A percentile compares a stretch with the other conserved stretches of the same genome.
Conservation (phyloP, 2,113 vertebrate species). For the Pluvialis apricaria region DNA sequence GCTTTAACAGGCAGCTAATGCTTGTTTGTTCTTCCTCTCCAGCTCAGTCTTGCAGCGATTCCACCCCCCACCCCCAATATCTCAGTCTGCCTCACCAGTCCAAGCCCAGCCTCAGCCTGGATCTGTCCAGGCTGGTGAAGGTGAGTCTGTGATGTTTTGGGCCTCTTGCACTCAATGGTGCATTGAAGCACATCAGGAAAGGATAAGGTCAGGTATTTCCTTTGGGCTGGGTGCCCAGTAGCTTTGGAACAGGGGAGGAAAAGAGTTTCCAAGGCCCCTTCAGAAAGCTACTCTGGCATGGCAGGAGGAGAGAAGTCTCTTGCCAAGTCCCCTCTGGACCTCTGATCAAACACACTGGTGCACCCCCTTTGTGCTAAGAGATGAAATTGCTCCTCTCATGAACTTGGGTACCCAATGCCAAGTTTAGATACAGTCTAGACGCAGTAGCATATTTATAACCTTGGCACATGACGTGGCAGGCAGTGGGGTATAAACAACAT, state of each 20-base stretch:
- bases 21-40: not conserved
- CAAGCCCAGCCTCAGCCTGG: not conserved
- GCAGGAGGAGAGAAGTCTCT: not conserved
- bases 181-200: slow-evolving; percentile 52
- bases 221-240: slow-evolving; percentile 43
- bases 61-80: too few relatives aligned
- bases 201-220: slow-evolving; percentile 61
- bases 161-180: slow-evolving; percentile 29
- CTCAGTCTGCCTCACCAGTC: not conserved
- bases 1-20: not conserved
- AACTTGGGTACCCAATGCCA: not conserved
- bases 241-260: not conserved
- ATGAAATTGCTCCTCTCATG: not conserved
- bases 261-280: not conserved
- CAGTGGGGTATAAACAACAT: slow-evolving; percentile 58
- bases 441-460: slow-evolving; percentile 59
- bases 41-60: not conserved
- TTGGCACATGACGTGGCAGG: slow-evolving; percentile 6
- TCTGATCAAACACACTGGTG: not conserved
- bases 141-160: not conserved
- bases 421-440: slow-evolving; percentile 65
- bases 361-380: not conserved
- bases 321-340: slow-evolving; percentile 9
- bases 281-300: not conserved
- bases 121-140: not conserved